Conservation (phyloP, 2,888 invertebrate species). For the Dyspetes luteomarginatus region DNA sequence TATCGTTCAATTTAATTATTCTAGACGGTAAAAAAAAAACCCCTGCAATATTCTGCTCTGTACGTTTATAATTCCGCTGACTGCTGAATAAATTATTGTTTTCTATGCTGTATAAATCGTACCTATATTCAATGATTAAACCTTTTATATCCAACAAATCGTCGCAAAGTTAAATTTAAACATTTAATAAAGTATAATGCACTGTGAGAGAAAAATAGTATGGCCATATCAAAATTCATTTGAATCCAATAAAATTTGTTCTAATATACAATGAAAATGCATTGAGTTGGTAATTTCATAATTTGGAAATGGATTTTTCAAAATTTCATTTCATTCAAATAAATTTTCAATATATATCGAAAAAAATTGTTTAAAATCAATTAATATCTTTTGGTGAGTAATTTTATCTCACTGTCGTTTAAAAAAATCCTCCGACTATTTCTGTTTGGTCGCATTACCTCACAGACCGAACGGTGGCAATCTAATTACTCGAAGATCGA, state of each 20-base stretch:
- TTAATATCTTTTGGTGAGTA: constrained; percentile 14
- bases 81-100: constrained; percentile 82
- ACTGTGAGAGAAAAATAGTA: background rate
- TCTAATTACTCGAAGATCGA: constrained; percentile 38
- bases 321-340: constrained; percentile 17
- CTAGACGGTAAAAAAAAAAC: constrained; percentile 26
- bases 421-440: background rate
- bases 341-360: too few relatives aligned
- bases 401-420: constrained; percentile 11
- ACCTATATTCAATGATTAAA: constrained; percentile 39
- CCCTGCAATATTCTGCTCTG: constrained; percentile 66
- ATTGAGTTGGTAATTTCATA: too few relatives aligned
- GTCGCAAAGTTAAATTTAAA: background rate
- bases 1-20: constrained; percentile 58
- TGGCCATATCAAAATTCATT: background rate
- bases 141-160: constrained; percentile 41
- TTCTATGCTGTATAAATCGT: constrained; percentile 77
- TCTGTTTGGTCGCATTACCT: constrained; percentile 21
- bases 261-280: too few relatives aligned
- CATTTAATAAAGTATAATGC: constrained; percentile 10
- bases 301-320: too few relatives aligned
- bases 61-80: constrained; percentile 77
- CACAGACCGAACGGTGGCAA: constrained; percentile 7
- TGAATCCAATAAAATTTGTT: constrained; percentile 12
- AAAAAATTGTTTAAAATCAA: too few relatives aligned